Base-by-base conservation (phyloP, 2,888 invertebrate genomes). In the Mesorhabditis belari region DNA sequence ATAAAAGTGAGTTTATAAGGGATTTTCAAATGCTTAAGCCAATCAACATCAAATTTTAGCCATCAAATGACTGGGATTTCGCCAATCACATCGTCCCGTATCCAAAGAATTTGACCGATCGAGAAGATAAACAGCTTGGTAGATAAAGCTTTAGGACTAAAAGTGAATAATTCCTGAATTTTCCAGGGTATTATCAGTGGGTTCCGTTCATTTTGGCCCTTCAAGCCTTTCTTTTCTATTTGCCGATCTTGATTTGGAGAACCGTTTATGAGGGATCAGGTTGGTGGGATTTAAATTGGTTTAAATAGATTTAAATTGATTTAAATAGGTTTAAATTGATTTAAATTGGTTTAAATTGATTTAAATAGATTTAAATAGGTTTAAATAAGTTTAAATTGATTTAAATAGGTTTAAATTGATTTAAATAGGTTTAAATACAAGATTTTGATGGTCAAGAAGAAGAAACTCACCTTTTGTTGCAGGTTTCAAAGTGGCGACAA, bases 71-170 rank as follows among this genome's bases (percentile, higher is more conserved):
- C 44, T 80, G 75, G 62, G 77, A 80, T 60, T 73, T 77, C 59
- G 73, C 72, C 27, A 64, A 73, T 28, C 76, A 77, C 53, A 65
- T 77, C 58, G 78, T 83, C 55, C 83, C 83, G 1, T 78, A 82
- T 35, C 81, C 81, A 27, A 76, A 77, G 49, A 78, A 81, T 57
- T 72, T 78, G 55, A 78, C 81, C 55, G 74, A 75, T 49, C 73
- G 81, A 61, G 81, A 82, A 58, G 77, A 81, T 54, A 81, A 81
- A 50, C 73, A 77, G 67, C 82, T 84, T 54, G 82, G 81, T 60
- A 28, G 62, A 61, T 51, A n/a, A n/a, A n/a, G n/a, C n/a, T n/a
- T n/a, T n/a, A n/a, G n/a, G n/a, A n/a, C n/a, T 9, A n/a, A 21
- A 50, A 9, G 12, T 50, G 17, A 35, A 50, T 6, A 6, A 19